Evolutionary conservation across 2,888 invertebrate genomes (phyloP), one percentile per base, ranked within the genome.

Genomic region (Vesta saturnalis): DNA sequence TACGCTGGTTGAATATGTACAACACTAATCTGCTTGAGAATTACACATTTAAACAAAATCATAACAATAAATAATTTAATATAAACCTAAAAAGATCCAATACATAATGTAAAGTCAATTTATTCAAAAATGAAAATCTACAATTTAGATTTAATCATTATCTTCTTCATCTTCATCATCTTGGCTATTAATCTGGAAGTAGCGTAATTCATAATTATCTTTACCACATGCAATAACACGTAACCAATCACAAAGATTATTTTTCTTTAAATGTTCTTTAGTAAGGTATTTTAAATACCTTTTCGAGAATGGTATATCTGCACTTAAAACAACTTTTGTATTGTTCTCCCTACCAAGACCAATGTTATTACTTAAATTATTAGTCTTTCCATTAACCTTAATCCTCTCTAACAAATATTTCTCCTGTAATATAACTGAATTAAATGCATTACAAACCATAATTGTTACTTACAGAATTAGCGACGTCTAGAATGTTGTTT

Each of bases 211-310:
- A 77, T 99, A 99, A 0, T 95, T 92, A 80, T 99, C 98, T 83
- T 97, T 97, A 69, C 92, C 92, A 73, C 94, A 93, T 12, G 99
- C 96, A n/a, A 99, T 99, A 71, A 99, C 99, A 81, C 99, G 90
- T 79, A 99, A 91, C 97, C 99, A 99, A 86, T 99, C 99, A 80
- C 99, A 91, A 72, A 99, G 90, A 83, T 97, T 96, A 88, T 99
- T 97, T 89, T 99, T 99, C 90, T 99, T 99, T 86, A 99, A 89
- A 87, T 99, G 99, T 85, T 98, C 96, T 88, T 99, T 99, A 1
- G 99, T 99, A 85, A 99, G 89, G 87, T 99, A 99, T 86, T 99
- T 99, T 75, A 99, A 89, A 84, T 99, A 99, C 86, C 98, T 89
- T 86, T 92, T 92, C 67, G 92, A 91, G 85, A 92, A 92, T 74